Conservation (phyloP, 2,888 invertebrate species). For the Papilio gigon region DNA sequence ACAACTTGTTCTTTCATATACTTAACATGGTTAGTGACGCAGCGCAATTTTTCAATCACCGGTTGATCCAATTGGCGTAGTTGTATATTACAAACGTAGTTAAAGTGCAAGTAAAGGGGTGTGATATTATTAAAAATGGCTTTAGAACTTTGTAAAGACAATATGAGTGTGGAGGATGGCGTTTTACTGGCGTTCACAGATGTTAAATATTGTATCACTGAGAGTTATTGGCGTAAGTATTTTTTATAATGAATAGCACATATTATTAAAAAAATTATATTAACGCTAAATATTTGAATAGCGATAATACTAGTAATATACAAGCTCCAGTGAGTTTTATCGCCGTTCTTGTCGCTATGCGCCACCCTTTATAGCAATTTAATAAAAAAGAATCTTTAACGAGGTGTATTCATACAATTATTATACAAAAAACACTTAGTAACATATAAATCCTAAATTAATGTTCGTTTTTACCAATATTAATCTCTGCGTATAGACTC, state of each 20-base stretch:
- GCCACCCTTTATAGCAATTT: too few relatives aligned
- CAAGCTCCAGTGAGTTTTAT: too few relatives aligned
- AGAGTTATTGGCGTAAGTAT: constrained; percentile 46
- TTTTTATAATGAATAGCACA: not conserved
- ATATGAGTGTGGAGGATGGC: constrained; percentile 65
- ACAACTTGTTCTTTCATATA: constrained; percentile 13
- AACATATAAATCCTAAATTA: too few relatives aligned
- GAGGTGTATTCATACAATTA: too few relatives aligned
- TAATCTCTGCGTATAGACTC: too few relatives aligned
- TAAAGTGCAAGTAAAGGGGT: constrained; percentile 8
- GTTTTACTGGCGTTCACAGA: constrained; percentile 62
- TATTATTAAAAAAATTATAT: not conserved
- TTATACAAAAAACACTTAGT: too few relatives aligned
- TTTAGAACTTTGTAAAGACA: constrained; percentile 64
- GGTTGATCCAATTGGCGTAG: constrained; percentile 24
- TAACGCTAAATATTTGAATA: not conserved
- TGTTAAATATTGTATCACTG: constrained; percentile 47
- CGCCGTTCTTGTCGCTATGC: too few relatives aligned
- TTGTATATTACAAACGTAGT: constrained; percentile 8
- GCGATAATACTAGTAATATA: too few relatives aligned
- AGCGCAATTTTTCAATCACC: constrained; percentile 38
- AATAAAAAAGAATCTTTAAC: too few relatives aligned
- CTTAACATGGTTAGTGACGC: constrained; percentile 28
- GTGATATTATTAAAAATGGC: constrained; percentile 57
- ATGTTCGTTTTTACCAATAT: too few relatives aligned